Conservation (phyloP, 1,140 invertebrate species). For the Drosophila guanche region DNA sequence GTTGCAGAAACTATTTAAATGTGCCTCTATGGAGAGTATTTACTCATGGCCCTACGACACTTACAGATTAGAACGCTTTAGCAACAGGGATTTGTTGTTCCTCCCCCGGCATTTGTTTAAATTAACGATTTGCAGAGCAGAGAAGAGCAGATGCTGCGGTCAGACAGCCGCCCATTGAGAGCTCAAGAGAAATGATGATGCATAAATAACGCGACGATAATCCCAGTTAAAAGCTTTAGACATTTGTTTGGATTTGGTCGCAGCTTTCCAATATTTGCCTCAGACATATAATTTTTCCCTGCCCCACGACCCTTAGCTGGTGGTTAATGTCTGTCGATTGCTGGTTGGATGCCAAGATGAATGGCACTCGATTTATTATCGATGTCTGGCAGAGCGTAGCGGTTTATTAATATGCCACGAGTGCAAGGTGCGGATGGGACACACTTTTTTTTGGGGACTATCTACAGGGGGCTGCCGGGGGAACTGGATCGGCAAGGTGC, state of each 20-base stretch:
- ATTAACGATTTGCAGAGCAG: constrained; percentile 9
- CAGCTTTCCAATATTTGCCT: constrained; percentile 58
- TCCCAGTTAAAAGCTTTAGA: constrained; percentile 76
- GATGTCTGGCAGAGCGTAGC: constrained; percentile 67
- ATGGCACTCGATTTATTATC: constrained; percentile 73
- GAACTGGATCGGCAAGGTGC: constrained; percentile 29
- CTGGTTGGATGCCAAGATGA: constrained; percentile 36
- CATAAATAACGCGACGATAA: constrained; percentile 77
- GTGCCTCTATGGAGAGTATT: neutral
- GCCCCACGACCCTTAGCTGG: constrained; percentile 17
- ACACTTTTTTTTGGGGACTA: constrained; percentile 46
- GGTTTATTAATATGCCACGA: constrained; percentile 73
- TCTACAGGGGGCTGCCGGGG: neutral
- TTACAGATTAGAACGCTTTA: neutral
- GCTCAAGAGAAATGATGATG: constrained; percentile 66
- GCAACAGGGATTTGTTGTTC: constrained; percentile 2
- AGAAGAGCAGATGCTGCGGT: constrained; percentile 28
- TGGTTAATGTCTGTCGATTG: constrained; percentile 73
- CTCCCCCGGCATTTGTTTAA: constrained; percentile 1
- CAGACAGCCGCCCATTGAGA: constrained; percentile 32
- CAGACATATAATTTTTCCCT: constrained; percentile 57
- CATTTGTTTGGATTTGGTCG: constrained; percentile 76
- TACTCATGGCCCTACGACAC: neutral
- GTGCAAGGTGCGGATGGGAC: constrained; percentile 47
- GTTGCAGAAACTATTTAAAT: neutral